These are phyloP conservation scores for Junonia oenone DNA, from an alignment of 2,888 invertebrate species.

Conservation along the genomic window DNA sequence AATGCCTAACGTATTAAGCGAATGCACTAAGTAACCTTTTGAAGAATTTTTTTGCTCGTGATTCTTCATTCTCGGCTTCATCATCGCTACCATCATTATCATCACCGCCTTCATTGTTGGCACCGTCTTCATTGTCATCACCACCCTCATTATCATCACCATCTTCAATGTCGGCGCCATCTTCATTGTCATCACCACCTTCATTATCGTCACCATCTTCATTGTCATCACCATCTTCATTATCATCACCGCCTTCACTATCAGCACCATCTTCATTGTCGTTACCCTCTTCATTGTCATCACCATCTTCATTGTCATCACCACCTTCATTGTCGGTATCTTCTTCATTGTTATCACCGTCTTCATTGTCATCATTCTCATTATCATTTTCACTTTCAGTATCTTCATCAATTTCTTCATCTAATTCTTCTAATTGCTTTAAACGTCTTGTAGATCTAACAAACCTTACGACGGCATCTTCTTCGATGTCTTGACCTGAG, in stretches of 20 bases:
- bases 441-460: slow-evolving; percentile 28
- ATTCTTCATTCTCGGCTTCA: too few species aligned
- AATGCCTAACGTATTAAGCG: too few species aligned
- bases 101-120: too few species aligned
- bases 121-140: too few species aligned
- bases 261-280: slow-evolving; percentile 26
- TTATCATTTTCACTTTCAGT: slow-evolving; percentile 12
- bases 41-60: too few species aligned
- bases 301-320: slow-evolving; percentile 15
- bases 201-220: too few species aligned
- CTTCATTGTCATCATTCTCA: slow-evolving; percentile 23
- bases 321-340: slow-evolving; percentile 26
- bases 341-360: slow-evolving; percentile 10
- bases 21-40: too few species aligned
- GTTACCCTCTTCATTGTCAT: slow-evolving; percentile 25
- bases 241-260: slow-evolving; percentile 15
- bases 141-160: too few species aligned
- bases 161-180: too few species aligned
- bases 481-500: slow-evolving; percentile 25
- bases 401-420: slow-evolving; percentile 29
- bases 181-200: too few species aligned
- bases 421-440: slow-evolving; percentile 23
- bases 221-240: background rate
- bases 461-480: slow-evolving; percentile 16
- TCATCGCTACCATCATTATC: slow-evolving; percentile 15